Percentiles rank a stretch among this genome's conserved stretches.
These are phyloP conservation scores for Agriopis marginaria DNA, from an alignment of 2,888 invertebrate genomes.

Conservation along the genomic window DNA sequence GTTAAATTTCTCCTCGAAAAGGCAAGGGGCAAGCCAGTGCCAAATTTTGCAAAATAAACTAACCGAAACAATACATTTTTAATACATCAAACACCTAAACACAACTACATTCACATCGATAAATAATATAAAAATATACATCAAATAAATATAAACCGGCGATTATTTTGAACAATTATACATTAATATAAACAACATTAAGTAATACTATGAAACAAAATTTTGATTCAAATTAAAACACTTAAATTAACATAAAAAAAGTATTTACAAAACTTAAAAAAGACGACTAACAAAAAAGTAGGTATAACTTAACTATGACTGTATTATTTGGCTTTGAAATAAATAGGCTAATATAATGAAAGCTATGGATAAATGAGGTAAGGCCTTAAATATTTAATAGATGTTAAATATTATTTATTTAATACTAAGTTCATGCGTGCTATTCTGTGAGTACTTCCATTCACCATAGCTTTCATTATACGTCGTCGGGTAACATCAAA, in stretches of 20 bases:
- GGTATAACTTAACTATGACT: constrained; percentile 82
- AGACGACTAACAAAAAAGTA: constrained; percentile 70
- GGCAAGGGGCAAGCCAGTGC: constrained; percentile 71
- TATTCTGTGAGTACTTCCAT: constrained; percentile 50
- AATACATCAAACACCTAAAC: constrained; percentile 68
- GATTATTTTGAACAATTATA: constrained; percentile 72
- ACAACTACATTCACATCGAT: constrained; percentile 73
- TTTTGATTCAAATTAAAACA: constrained; percentile 77
- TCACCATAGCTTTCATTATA: constrained; percentile 83
- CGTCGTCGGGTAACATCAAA: constrained; percentile 85
- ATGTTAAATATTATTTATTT: constrained; percentile 13
- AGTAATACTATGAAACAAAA: constrained; percentile 78
- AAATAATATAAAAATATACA: constrained; percentile 77
- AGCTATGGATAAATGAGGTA: constrained; percentile 70
- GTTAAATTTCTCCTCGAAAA: constrained; percentile 46
- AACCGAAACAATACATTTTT: constrained; percentile 51
- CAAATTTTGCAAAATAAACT: constrained; percentile 53
- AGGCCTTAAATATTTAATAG: constrained; percentile 20
- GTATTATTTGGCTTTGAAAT: constrained; percentile 86
- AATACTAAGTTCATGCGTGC: constrained; percentile 34
- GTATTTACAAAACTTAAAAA: constrained; percentile 84
- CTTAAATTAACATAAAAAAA: constrained; percentile 66
- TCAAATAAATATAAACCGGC: constrained; percentile 78
- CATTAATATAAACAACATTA: constrained; percentile 75
- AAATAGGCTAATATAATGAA: constrained; percentile 84